Conservation (phyloP, 2,113 vertebrate species). For the Leucosticte australis region DNA sequence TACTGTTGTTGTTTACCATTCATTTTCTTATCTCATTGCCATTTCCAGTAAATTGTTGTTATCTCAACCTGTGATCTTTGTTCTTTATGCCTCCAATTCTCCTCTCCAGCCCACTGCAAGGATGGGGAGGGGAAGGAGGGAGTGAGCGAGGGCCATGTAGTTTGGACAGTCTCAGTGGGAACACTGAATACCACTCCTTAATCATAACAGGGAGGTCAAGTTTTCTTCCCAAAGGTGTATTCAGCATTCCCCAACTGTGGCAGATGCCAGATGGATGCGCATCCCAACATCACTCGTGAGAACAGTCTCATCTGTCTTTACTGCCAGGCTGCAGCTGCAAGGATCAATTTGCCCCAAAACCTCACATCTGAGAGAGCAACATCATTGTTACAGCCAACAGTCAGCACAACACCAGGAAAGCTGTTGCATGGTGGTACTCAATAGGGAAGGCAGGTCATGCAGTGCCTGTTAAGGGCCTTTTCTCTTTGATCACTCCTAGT, state of each 20-base stretch:
- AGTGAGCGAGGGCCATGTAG: accelerated
- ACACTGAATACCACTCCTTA: neutral
- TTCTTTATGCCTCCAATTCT: neutral
- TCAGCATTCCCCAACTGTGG: neutral
- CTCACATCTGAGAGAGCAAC: neutral
- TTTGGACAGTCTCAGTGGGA: neutral
- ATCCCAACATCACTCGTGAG: accelerated
- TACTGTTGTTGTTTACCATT: too few relatives aligned
- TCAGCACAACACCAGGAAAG: neutral
- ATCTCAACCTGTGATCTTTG: neutral
- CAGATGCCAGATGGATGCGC: accelerated
- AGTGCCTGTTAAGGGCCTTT: neutral
- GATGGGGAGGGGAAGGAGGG: neutral
- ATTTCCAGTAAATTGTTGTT: neutral
- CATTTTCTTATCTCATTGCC: neutral
- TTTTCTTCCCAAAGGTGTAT: neutral
- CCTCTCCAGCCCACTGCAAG: neutral
- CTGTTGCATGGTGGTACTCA: neutral
- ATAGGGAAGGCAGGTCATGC: neutral
- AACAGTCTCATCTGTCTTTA: neutral
- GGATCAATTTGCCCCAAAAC: neutral
- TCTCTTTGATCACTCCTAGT: neutral
- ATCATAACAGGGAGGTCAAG: neutral
- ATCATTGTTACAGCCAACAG: neutral
- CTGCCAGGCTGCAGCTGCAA: neutral